Evolutionary conservation across 2,113 vertebrate species (phyloP).

Genomic region (Spilogale gracilis): DNA sequence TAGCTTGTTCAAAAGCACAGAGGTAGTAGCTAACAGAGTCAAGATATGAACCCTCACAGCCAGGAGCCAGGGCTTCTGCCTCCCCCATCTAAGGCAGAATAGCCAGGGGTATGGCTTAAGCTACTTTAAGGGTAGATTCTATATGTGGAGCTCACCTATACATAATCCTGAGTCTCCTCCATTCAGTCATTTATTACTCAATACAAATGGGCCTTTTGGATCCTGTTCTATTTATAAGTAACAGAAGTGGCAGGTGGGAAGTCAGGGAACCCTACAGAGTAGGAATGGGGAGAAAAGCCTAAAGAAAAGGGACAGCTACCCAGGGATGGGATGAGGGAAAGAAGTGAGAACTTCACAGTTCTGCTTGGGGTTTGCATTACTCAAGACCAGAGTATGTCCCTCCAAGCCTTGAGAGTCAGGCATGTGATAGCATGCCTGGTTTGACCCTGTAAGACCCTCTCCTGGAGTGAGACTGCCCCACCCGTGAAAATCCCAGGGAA

Average conservation of each 20-base stretch:
- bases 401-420: not conserved
- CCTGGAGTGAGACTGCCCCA: not conserved
- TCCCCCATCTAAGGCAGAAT: not conserved
- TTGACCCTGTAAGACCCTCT: not conserved
- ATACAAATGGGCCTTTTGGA: not conserved
- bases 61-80: not conserved
- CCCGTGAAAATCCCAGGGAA: not conserved
- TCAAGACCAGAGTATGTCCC: not conserved
- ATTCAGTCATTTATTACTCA: not conserved
- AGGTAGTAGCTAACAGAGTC: not conserved
- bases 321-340: not conserved
- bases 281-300: not conserved
- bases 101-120: not conserved
- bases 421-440: not conserved
- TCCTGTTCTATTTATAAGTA: constrained; percentile 10
- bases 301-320: not conserved
- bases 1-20: not conserved
- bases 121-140: not conserved
- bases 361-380: not conserved
- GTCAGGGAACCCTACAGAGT: not conserved
- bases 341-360: not conserved
- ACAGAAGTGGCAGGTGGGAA: not conserved
- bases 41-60: not conserved
- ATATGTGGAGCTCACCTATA: too few species aligned
- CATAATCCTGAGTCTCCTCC: not conserved